phyloP scores from a whole-genome alignment of 2,797 vertebrate genomes.

The Myotis planiceps region DNA sequence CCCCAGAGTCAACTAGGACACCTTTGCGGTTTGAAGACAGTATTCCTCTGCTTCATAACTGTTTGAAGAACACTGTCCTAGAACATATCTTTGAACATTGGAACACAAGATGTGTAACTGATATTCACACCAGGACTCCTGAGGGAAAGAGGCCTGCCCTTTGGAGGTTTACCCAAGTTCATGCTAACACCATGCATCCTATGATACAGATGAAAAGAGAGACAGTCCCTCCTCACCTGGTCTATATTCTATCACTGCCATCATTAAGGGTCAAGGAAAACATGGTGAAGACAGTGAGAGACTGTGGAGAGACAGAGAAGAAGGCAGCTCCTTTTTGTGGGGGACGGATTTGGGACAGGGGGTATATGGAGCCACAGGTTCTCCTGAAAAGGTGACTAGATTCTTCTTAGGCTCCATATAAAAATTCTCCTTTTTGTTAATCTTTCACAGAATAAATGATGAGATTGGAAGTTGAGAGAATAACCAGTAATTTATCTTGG shows the following conservation, averaged over 20 bases:
- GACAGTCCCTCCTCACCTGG: not conserved
- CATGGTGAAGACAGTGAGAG: not conserved
- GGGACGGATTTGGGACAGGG: too few relatives aligned
- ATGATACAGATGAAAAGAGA: not conserved
- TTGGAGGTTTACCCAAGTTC: not conserved
- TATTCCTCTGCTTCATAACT: not conserved
- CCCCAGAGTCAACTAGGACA: not conserved
- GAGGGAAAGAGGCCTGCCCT: not conserved
- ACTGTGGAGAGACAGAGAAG: not conserved
- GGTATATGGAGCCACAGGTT: not conserved
- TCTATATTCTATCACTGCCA: not conserved
- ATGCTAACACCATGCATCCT: not conserved
- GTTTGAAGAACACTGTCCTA: not conserved
- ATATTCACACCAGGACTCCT: not conserved
- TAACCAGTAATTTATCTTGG: slow-evolving; percentile 13
- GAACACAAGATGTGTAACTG: not conserved
- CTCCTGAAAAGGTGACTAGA: not conserved
- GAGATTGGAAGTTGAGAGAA: not conserved
- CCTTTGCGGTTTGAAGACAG: not conserved
- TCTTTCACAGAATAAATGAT: slow-evolving; percentile 61
- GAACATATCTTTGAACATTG: not conserved
- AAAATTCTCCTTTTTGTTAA: not conserved
- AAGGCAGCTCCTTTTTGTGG: too few relatives aligned
- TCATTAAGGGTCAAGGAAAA: not conserved
- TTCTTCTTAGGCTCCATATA: not conserved